These are phyloP conservation scores for Sebastes minor DNA, from an alignment of 2,797 vertebrate species.

Conservation along the genomic window DNA sequence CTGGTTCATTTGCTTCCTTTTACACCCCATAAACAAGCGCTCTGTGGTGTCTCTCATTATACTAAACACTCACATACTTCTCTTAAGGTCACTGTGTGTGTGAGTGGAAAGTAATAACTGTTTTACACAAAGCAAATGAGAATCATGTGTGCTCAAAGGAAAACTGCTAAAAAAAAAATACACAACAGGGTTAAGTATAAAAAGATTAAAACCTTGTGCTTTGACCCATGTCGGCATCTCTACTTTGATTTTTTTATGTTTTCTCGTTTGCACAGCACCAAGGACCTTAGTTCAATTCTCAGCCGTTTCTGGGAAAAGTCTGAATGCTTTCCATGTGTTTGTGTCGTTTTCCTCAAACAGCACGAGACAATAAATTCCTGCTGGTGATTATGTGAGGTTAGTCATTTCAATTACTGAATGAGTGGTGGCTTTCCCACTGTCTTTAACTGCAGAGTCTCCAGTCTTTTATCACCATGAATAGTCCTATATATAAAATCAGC, in stretches of 20 bases:
- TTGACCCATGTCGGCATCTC: neutral
- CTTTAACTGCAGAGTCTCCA: neutral
- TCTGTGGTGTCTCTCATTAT: constrained; percentile 63
- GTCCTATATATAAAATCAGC: neutral
- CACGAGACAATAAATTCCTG: neutral
- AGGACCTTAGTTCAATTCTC: neutral
- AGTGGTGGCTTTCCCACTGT: neutral
- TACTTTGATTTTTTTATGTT: neutral
- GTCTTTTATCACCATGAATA: neutral
- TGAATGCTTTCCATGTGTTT: neutral
- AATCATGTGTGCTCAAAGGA: constrained; percentile 45
- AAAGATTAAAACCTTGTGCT: neutral
- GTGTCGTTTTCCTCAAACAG: neutral
- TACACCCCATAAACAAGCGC: constrained; percentile 57
- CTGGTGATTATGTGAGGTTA: neutral
- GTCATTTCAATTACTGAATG: neutral
- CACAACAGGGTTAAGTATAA: constrained; percentile 4
- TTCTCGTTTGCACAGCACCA: neutral
- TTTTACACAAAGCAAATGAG: constrained; percentile 50
- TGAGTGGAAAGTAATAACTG: constrained; percentile 47
- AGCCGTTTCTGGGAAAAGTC: neutral
- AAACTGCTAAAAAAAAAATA: constrained; percentile 26
- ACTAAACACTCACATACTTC: constrained; percentile 15
- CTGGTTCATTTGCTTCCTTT: constrained; percentile 51
- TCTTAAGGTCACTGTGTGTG: neutral